These are phyloP conservation scores for Cryptophagus acutangulus DNA, from an alignment of 2,888 invertebrate species.

Conservation along the genomic window DNA sequence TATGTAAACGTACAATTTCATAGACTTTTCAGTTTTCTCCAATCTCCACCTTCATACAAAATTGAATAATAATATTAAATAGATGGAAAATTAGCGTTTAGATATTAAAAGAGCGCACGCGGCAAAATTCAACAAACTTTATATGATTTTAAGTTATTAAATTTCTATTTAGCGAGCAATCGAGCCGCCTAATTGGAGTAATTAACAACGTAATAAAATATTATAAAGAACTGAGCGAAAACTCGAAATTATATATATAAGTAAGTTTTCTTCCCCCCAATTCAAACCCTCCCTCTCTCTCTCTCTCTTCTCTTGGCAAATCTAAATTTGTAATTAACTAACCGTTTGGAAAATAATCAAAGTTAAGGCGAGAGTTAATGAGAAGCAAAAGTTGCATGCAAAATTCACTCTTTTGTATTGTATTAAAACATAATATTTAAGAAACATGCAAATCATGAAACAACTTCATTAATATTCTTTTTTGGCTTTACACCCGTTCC, in stretches of 20 bases:
- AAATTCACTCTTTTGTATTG: constrained; percentile 30
- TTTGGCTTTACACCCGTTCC: constrained; percentile 50
- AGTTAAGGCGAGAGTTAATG: constrained; percentile 43
- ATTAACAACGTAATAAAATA: constrained; percentile 42
- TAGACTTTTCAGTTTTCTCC: too few relatives aligned
- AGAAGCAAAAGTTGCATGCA: constrained; percentile 37
- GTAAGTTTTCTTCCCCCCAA: constrained; percentile 21
- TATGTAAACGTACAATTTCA: too few relatives aligned
- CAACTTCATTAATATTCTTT: constrained; percentile 47
- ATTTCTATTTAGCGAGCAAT: constrained; percentile 38
- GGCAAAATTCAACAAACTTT: too few relatives aligned
- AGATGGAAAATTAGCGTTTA: too few relatives aligned
- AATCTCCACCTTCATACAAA: too few relatives aligned
- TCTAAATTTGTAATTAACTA: constrained; percentile 46
- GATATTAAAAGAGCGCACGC: too few relatives aligned
- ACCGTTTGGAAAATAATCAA: constrained; percentile 48
- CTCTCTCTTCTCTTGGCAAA: constrained; percentile 18
- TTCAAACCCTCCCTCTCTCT: constrained; percentile 16
- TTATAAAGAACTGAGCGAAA: constrained; percentile 40
- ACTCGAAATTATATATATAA: too few relatives aligned
- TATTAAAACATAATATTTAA: constrained; percentile 21
- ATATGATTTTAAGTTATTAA: constrained; percentile 41
- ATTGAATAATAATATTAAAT: too few relatives aligned
- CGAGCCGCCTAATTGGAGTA: constrained; percentile 37
- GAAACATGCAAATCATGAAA: constrained; percentile 46